Evolutionary conservation across 2,797 vertebrate species (phyloP).

Genomic region (Oophaga sylvatica): DNA sequence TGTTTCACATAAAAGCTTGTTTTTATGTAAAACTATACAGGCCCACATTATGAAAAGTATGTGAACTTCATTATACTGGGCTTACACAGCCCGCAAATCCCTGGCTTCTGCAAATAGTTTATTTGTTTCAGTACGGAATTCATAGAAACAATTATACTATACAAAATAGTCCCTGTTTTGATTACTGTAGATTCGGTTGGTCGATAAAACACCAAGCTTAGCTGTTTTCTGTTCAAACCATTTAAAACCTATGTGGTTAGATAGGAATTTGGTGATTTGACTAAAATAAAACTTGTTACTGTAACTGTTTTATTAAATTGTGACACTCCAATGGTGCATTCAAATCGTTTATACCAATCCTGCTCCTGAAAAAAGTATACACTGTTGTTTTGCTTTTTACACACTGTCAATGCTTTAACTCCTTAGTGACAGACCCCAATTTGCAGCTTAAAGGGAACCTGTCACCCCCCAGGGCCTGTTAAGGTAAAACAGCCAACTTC

Average conservation of each 20-base stretch:
- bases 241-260: slow-evolving; percentile 57
- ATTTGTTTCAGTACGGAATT: slow-evolving; percentile 53
- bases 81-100: slow-evolving; percentile 27
- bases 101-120: slow-evolving; percentile 35
- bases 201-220: slow-evolving; percentile 54
- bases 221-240: slow-evolving; percentile 52
- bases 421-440: too few relatives aligned
- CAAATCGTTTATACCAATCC: not conserved
- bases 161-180: slow-evolving; percentile 49
- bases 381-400: slow-evolving; percentile 21
- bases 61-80: slow-evolving; percentile 30
- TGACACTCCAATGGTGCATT: slow-evolving; percentile 35
- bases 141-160: slow-evolving; percentile 47
- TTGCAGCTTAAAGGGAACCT: too few relatives aligned
- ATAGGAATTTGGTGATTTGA: slow-evolving; percentile 42
- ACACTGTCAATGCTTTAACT: not conserved
- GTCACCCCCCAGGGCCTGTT: too few relatives aligned
- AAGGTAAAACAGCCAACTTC: too few relatives aligned
- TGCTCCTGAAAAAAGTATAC: slow-evolving; percentile 20
- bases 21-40: slow-evolving; percentile 1
- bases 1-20: not conserved
- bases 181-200: slow-evolving; percentile 54
- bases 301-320: slow-evolving; percentile 56
- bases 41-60: slow-evolving; percentile 4
- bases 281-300: slow-evolving; percentile 43